These are phyloP conservation scores for Cydia pomonella DNA, from an alignment of 1,140 invertebrate species.

Conservation along the genomic window DNA sequence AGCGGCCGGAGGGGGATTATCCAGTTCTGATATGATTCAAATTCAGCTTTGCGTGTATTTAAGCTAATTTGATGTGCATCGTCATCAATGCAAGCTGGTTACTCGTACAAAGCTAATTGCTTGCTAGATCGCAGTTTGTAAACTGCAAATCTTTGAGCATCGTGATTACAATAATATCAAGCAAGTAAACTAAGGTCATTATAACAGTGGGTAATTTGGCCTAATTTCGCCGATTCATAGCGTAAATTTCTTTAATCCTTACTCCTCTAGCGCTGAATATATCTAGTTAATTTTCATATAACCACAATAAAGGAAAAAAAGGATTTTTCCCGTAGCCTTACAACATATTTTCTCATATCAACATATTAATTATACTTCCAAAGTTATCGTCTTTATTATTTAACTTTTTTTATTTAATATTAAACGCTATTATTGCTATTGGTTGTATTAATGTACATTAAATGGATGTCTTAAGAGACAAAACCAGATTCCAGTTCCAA, in stretches of 20 bases:
- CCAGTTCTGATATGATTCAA: background rate
- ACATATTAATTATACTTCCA: no score
- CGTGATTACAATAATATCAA: background rate
- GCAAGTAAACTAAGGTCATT: background rate
- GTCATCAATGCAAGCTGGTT: background rate
- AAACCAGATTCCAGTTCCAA: no score
- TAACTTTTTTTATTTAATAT: no score
- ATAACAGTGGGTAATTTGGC: no score
- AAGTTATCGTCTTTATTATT: no score
- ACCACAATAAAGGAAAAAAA: background rate
- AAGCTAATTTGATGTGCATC: background rate
- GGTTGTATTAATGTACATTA: no score
- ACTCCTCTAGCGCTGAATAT: background rate
- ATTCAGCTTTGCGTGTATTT: background rate
- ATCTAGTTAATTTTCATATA: background rate
- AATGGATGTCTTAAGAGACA: no score
- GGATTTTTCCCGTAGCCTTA: no score
- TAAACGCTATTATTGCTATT: no score
- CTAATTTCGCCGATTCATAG: no score
- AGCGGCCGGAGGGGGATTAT: background rate
- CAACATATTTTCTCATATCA: no score
- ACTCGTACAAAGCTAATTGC: background rate
- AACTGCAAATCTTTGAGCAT: background rate
- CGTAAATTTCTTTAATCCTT: no score
- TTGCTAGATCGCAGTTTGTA: conserved; percentile 2